Conservation (phyloP, 2,113 vertebrate species). For the Corythaeola cristata region DNA sequence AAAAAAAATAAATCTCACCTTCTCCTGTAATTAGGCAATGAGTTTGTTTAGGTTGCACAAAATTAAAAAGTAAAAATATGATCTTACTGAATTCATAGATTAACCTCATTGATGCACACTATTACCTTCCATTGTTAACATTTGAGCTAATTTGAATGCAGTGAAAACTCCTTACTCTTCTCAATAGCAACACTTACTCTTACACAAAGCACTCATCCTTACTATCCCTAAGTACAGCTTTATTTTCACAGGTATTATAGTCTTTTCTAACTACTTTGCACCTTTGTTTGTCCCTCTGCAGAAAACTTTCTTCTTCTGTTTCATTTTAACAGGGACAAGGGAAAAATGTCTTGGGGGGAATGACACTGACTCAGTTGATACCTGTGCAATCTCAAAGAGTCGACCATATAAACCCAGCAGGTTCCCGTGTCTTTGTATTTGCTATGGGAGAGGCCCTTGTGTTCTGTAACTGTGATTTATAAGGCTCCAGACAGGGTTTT, state of each 20-base stretch:
- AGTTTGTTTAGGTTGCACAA: background rate
- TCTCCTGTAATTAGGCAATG: background rate
- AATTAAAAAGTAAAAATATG: background rate
- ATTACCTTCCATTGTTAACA: background rate
- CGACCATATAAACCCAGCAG: background rate
- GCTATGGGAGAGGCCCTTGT: background rate
- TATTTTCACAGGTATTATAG: background rate
- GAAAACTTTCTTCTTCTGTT: background rate
- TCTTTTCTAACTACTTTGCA: background rate
- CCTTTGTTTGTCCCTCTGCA: background rate
- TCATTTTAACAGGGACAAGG: background rate
- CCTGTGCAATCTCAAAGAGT: background rate
- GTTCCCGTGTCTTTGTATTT: background rate
- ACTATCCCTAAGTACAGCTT: background rate
- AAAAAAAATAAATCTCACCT: background rate
- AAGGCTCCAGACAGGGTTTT: slow-evolving; percentile 6
- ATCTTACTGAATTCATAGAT: background rate
- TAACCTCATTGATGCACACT: background rate
- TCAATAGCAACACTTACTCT: background rate
- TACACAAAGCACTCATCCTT: background rate
- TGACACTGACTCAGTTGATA: background rate
- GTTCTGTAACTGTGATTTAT: slow-evolving; percentile 20
- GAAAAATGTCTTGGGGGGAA: background rate
- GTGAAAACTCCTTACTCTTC: background rate
- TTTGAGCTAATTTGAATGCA: background rate